Evolutionary conservation across 2,113 vertebrate genomes (phyloP).

Genomic region (Salminus brasiliensis): DNA sequence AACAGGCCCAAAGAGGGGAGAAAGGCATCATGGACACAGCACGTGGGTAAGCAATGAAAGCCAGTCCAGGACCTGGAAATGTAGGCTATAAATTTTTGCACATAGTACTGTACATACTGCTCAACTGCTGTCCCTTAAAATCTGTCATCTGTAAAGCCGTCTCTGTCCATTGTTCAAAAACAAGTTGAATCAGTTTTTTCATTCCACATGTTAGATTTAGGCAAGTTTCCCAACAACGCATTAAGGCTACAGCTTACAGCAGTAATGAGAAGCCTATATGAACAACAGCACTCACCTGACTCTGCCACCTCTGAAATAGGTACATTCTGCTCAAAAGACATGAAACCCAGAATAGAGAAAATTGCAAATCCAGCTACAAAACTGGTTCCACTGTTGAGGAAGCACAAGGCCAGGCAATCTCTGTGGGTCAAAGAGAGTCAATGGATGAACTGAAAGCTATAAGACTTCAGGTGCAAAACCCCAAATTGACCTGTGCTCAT

Average conservation of each 20-base stretch:
- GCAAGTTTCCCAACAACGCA: background rate
- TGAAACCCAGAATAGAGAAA: conserved; percentile 97
- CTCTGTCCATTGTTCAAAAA: background rate
- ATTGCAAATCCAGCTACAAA: conserved; percentile 95
- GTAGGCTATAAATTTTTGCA: background rate
- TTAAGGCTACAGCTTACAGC: background rate
- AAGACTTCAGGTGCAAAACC: background rate
- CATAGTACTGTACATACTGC: background rate
- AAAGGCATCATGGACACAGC: conserved; percentile 97
- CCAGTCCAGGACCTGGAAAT: conserved; percentile 88
- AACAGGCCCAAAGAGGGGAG: conserved; percentile 93
- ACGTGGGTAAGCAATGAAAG: conserved; percentile 96
- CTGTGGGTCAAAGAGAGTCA: conserved; percentile 65
- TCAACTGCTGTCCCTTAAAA: background rate
- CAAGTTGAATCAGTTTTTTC: background rate
- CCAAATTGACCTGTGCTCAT: background rate
- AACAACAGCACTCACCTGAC: conserved; percentile 82
- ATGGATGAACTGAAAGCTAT: background rate
- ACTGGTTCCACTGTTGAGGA: conserved; percentile 95
- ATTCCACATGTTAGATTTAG: background rate
- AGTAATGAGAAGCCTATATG: background rate
- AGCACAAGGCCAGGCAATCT: conserved; percentile 91
- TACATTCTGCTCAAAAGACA: conserved; percentile 91
- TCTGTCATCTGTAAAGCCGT: too few species aligned
- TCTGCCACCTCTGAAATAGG: conserved; percentile 93